Evolutionary conservation across 2,888 invertebrate species (phyloP), one percentile per base, ranked within the genome.

Genomic region (Lumbricus terrestris): DNA sequence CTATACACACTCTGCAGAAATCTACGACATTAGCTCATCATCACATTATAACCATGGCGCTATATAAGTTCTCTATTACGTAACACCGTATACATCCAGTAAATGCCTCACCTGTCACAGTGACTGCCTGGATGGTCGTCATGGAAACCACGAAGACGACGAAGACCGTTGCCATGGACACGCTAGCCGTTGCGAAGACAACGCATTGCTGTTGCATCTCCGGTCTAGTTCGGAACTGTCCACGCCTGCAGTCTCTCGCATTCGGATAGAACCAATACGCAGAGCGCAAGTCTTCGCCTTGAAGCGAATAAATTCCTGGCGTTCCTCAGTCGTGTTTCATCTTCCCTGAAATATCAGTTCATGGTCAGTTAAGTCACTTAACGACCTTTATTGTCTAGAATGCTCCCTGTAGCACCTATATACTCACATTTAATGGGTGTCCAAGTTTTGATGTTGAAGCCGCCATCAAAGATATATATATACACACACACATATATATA

Each of bases 151-250:
- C 16, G 37, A 85, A 37, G 85, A 29, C 8, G 34, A 85, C 13
- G 83, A 83, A 2, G 83, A 83, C 37, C 85, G 8, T 85, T 85
- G 85, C 85, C 37, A 85, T 85, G 85, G 85, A 85, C 34, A 85
- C 85, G 8, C 29, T 13, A n/a, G 29, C 6, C 69, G 6, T 69
- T 13, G 13, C 69, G 69, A 69, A 69, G 29, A 69, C 69, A 11
- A 29, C n/a, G 69, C n/a, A 4, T 69, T n/a, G 69, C 69, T 69
- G 69, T n/a, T 29, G 69, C 69, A 69, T 69, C n/a, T n/a, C 69
- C 29, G 54, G 11, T 23, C 29, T 8, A 29, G 54, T 54, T 0
- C 23, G 69, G n/a, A 69, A 69, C 8, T 69, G 29, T 69, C 69
- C 8, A 69, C 69, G 29, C n/a, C 69, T n/a, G 69, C n/a, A n/a